Evolutionary conservation across 2,113 vertebrate genomes (phyloP).

Genomic region (Mus spicilegus): DNA sequence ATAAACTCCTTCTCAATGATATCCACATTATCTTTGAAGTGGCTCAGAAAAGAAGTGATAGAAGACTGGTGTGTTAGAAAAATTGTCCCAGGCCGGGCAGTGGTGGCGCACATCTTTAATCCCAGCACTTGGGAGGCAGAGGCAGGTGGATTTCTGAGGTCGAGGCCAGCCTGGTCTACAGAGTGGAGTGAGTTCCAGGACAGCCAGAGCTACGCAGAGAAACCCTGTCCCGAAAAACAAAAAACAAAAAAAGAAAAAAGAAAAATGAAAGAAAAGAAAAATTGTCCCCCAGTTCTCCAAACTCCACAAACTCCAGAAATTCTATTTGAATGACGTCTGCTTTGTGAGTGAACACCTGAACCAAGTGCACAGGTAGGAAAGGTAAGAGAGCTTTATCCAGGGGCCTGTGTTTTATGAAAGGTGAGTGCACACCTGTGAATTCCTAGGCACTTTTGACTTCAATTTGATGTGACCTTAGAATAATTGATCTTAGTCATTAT

Average conservation of each 20-base stretch:
- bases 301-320: not conserved
- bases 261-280: too few species aligned
- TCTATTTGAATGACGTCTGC: not conserved
- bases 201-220: too few species aligned
- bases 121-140: too few species aligned
- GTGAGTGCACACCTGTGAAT: not conserved
- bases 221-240: too few species aligned
- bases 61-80: not conserved
- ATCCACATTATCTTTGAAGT: not conserved
- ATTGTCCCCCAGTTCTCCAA: not conserved
- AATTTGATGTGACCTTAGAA: too few species aligned
- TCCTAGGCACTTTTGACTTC: not conserved
- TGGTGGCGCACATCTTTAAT: too few species aligned
- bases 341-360: not conserved
- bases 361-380: not conserved
- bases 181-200: too few species aligned
- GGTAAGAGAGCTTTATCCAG: not conserved
- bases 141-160: too few species aligned
- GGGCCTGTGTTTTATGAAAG: not conserved
- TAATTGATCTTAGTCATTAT: not conserved
- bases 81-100: too few species aligned
- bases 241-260: too few species aligned
- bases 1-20: not conserved
- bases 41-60: rapidly evolving
- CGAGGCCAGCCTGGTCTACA: too few species aligned